Base-by-base conservation (phyloP, 2,113 vertebrate genomes). In the Cettia cetti region DNA sequence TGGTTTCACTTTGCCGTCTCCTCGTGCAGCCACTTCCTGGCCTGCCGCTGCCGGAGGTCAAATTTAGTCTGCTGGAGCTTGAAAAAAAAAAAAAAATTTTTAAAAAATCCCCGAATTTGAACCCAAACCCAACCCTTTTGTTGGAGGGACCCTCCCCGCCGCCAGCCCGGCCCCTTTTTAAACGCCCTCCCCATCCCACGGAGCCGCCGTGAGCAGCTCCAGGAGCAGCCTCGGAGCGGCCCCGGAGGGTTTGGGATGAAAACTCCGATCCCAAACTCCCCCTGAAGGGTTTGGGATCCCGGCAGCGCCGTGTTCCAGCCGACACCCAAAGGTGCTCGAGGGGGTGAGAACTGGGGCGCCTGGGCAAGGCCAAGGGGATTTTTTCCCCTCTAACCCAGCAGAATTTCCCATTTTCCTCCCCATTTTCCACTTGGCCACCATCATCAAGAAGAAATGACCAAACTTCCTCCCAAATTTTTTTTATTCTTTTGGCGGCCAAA, bases 21-120 rank as follows among this genome's bases (percentile, higher is more conserved):
- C 92, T 87, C 90, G 0, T 84, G 9, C 92, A 94, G 94, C 94
- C 96, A 86, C 96, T 96, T 96, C 96, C 96, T 96, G 95, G 56
- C 92, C 90, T 2, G 33, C 4, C 14, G 59, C 39, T 17, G 80
- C 18, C 6, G 12, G 47, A 76, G 92, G 82, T 76, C 92, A 91
- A 94, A 94, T 96, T 95, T 95, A 95, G 95, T 79, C 93, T 56
- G 60, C 33, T 60, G 9, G 4, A 7, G 8, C 9, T 24, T 13
- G 18, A 28, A 52, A 27, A 75, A 66, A 27, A 27, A 22, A 23
- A 40, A 52, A 33, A 53, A 52, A 42, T 42, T 27, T 26, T 7
- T 52, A n/a, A 33, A 57, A 64, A 57, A 13, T 2, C 37, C 63
- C 56, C 71, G 19, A 16, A 28, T 3, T 56, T 13, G 35, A 76